Conservation (phyloP, 23 tunicate species). For the Diplosoma virens region DNA sequence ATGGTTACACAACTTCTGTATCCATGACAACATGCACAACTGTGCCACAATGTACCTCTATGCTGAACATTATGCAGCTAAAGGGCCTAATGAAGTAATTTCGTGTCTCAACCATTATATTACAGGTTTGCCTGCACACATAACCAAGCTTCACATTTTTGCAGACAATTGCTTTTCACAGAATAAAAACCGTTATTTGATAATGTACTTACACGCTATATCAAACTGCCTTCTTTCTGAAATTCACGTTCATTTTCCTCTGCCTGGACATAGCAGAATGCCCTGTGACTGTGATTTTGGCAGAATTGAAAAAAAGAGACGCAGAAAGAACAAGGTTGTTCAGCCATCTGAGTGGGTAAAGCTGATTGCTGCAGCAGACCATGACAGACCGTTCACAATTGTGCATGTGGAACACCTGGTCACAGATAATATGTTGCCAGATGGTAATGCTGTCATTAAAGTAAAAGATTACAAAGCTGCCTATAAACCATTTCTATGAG, state of each 20-base stretch:
- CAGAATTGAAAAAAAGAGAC: constrained; percentile 21
- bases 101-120: constrained; percentile 5
- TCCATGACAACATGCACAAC: constrained; percentile 6
- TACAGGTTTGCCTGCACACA: background rate
- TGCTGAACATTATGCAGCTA: constrained; percentile 12
- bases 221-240: constrained; percentile 1
- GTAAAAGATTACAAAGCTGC: constrained; percentile 14
- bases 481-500: background rate
- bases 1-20: constrained; percentile 22
- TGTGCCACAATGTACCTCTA: constrained; percentile 1
- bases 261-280: constrained; percentile 26
- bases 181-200: constrained; percentile 7
- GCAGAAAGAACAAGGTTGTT: constrained; percentile 14
- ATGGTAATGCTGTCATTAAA: background rate
- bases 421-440: background rate
- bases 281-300: constrained; percentile 23
- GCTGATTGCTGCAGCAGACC: background rate
- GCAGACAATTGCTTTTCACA: constrained; percentile 22
- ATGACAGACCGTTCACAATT: background rate
- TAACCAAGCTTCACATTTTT: constrained; percentile 16
- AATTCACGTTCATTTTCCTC: constrained; percentile 10
- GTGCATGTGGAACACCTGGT: constrained; percentile 11
- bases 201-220: background rate
- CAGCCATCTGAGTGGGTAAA: constrained; percentile 16
- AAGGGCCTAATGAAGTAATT: constrained; percentile 23